Conservation (phyloP, 2,888 invertebrate species). For the Odiellus spinosus region DNA sequence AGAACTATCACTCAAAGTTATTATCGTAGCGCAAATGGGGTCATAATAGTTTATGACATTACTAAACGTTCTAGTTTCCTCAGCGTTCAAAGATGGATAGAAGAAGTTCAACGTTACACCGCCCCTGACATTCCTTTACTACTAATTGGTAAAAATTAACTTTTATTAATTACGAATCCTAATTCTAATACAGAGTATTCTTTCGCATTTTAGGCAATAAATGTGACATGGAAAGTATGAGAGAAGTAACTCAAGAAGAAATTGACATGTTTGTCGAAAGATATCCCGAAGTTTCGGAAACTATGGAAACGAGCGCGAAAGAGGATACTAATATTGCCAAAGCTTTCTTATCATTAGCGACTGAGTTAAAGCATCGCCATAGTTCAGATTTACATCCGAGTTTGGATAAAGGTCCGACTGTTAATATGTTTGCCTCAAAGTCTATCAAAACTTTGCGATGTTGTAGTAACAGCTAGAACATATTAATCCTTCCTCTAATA, state of each 20-base stretch:
- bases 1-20: conserved; percentile 94
- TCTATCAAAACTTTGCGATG: no score
- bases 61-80: conserved; percentile 82
- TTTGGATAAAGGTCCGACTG: no score
- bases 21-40: conserved; percentile 91
- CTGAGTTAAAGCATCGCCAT: conserved; percentile 53
- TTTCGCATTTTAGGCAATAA: conserved; percentile 47
- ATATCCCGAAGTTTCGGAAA: conserved; percentile 68
- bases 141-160: conserved; percentile 50
- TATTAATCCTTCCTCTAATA: no score
- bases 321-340: conserved; percentile 80
- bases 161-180: no score
- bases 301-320: conserved; percentile 78
- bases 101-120: conserved; percentile 85
- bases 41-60: conserved; percentile 90
- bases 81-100: conserved; percentile 84
- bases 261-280: conserved; percentile 72
- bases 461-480: no score
- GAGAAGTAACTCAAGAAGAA: conserved; percentile 71
- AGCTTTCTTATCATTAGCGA: conserved; percentile 67
- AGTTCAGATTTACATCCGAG: no score
- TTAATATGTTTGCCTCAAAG: no score
- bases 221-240: conserved; percentile 59
- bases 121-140: conserved; percentile 79
- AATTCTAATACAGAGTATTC: conserved; percentile 3